Percentiles rank a stretch among this genome's conserved stretches.
Evolutionary conservation across 92 coral and sea anemone species (phyloP).

Genomic region (Metridium senile): DNA sequence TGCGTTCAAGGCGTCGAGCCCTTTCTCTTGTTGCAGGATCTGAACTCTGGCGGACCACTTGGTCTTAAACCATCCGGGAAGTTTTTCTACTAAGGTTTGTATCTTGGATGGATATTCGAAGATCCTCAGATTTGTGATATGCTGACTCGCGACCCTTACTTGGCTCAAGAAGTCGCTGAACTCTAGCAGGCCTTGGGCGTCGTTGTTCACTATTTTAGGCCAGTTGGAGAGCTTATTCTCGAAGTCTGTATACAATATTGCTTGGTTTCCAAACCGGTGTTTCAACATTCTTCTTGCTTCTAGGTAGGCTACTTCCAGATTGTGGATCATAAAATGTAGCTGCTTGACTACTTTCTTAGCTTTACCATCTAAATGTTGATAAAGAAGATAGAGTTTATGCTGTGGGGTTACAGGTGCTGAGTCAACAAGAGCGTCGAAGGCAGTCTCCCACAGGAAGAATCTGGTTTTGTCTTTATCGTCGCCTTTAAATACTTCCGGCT

Average conservation of each 20-base stretch:
- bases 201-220: slow-evolving; percentile 67
- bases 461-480: slow-evolving; percentile 60
- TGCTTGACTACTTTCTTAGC: slow-evolving; percentile 63
- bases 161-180: slow-evolving; percentile 64
- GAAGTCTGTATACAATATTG: slow-evolving; percentile 44
- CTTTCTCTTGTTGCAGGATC: slow-evolving; percentile 45
- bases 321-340: slow-evolving; percentile 54
- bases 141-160: slow-evolving; percentile 45
- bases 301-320: slow-evolving; percentile 60
- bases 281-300: slow-evolving; percentile 57
- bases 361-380: slow-evolving; percentile 59
- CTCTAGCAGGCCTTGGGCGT: slow-evolving; percentile 60
- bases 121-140: slow-evolving; percentile 40
- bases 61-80: slow-evolving; percentile 62
- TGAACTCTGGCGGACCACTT: slow-evolving; percentile 66
- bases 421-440: slow-evolving; percentile 60
- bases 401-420: slow-evolving; percentile 44
- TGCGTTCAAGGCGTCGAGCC: slow-evolving; percentile 54
- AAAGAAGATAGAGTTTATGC: slow-evolving; percentile 62
- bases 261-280: slow-evolving; percentile 55
- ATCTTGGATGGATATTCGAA: slow-evolving; percentile 58
- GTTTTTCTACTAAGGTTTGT: slow-evolving; percentile 49
- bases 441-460: slow-evolving; percentile 47
- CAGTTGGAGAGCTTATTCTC: slow-evolving; percentile 58
- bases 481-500: slow-evolving; percentile 54